Conservation (phyloP, 2,888 invertebrate genomes). For the Lepidocyrtoides sp. region DNA sequence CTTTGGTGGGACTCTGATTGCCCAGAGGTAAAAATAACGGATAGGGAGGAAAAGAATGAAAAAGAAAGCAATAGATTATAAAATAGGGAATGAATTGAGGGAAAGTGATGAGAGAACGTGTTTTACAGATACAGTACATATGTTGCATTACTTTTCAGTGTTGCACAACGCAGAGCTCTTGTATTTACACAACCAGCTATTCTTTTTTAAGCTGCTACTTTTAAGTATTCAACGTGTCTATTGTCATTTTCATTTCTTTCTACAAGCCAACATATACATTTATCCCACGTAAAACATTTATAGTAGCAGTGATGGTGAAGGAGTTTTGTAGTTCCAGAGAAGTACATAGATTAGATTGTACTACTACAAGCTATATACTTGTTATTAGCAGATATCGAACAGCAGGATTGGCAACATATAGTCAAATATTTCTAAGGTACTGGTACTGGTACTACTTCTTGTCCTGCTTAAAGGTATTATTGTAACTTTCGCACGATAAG, state of each 20-base stretch:
- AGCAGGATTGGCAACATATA: too few species aligned
- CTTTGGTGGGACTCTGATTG: slow-evolving; percentile 83
- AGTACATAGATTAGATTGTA: too few species aligned
- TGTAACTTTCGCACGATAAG: slow-evolving; percentile 74
- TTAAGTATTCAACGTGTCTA: neutral
- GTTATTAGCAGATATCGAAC: too few species aligned
- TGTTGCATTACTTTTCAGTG: slow-evolving; percentile 30
- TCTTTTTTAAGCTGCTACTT: neutral
- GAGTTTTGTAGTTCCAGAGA: neutral
- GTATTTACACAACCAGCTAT: neutral
- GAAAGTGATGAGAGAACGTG: slow-evolving; percentile 36
- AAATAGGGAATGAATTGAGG: slow-evolving; percentile 71
- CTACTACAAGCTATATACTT: too few species aligned
- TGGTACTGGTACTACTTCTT: too few species aligned
- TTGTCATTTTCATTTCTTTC: slow-evolving; percentile 9
- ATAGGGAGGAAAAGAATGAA: slow-evolving; percentile 61
- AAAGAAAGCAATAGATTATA: slow-evolving; percentile 77
- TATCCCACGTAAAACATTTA: slow-evolving; percentile 4
- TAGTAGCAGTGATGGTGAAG: neutral
- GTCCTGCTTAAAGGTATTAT: too few species aligned
- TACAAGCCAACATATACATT: neutral
- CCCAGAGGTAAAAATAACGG: slow-evolving; percentile 80
- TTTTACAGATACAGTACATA: slow-evolving; percentile 49
- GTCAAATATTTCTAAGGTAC: too few species aligned
- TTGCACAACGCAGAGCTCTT: neutral